Base-by-base conservation (phyloP, 2,797 vertebrate genomes). In the Chaetophractus vellerosus region DNA sequence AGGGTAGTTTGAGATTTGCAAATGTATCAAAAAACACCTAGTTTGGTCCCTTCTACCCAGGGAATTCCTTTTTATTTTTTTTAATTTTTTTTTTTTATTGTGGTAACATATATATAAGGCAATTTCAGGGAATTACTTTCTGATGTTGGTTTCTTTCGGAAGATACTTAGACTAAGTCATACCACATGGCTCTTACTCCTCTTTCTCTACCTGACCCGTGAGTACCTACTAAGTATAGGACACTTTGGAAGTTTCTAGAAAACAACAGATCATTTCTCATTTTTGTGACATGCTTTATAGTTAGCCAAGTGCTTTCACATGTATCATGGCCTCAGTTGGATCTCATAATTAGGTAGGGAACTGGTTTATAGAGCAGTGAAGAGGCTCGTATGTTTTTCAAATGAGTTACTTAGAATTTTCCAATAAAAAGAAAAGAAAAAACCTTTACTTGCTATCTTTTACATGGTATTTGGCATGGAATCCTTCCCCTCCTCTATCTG, bases 201-300 rank as follows among this genome's bases (percentile, higher is more conserved):
- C 28, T 36, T 64, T 0, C 31, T 69, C 28, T 45, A 9, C 4
- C 31, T 0, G 12, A 38, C 18, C 8, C 24, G 8, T 1, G 6
- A n/a, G 8, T 11, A 19, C 68, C 64, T 76, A 10, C 50, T 21
- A 18, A 52, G 91, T 6, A 9, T n/a, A 48, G 57, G 83, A 50
- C 16, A 50, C 71, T 15, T 41, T 1, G 16, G 79, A 66, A 28
- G 87, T 72, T 84, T 74, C 79, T 71, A 55, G 64, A 76, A 86
- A 31, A 21, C 1, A 9, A 11, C 41, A 52, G 74, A 38, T 38
- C 6, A 14, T 52, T 50, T 81, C 80, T 86, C 19, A 10, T 33
- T 36, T 66, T 24, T 5, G 7, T 5, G 3, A 24, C 26, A 0
- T 6, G n/a, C 8, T 16, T 24, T 66, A 1, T 9, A 33, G 78